Percentiles rank a stretch among this genome's conserved stretches.
phyloP scores from a whole-genome alignment of 2,888 invertebrate species.

The Drosophila subsilvestris region DNA sequence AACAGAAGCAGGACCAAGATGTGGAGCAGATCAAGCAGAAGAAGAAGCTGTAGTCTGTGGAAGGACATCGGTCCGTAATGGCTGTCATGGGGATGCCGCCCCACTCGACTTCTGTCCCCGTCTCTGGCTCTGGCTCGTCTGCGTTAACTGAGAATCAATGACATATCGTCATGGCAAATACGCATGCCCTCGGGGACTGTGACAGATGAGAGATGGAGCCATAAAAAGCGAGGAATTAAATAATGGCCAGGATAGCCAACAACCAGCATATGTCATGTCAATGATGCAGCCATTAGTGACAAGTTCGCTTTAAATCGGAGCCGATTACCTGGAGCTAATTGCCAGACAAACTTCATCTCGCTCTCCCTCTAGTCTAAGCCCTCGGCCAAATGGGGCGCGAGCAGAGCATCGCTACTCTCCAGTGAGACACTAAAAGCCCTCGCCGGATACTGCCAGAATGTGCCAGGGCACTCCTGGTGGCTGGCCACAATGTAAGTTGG shows the following conservation, averaged over 20 bases:
- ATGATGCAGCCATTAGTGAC: conserved; percentile 10
- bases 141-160: conserved; percentile 76
- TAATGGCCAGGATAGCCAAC: conserved; percentile 61
- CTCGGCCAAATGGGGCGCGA: conserved; percentile 14
- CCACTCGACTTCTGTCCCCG: conserved; percentile 23
- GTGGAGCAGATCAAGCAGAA: conserved; percentile 22
- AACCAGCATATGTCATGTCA: conserved; percentile 26
- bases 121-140: conserved; percentile 16
- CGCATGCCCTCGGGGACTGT: conserved; percentile 64
- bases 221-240: conserved; percentile 55
- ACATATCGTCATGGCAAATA: conserved; percentile 75
- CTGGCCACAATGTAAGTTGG: conserved; percentile 63
- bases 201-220: conserved; percentile 38
- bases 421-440: conserved; percentile 65
- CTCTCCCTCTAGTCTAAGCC: conserved; percentile 35
- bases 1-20: conserved; percentile 6
- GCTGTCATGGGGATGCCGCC: conserved; percentile 59
- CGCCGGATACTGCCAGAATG: conserved; percentile 41
- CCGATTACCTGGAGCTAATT: conserved; percentile 47
- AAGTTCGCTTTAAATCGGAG: conserved; percentile 10
- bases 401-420: neutral
- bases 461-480: conserved; percentile 21
- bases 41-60: conserved; percentile 8
- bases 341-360: conserved; percentile 37
- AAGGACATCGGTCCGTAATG: conserved; percentile 52